Conservation (phyloP, 2,113 vertebrate genomes). For the Diadophis punctatus region DNA sequence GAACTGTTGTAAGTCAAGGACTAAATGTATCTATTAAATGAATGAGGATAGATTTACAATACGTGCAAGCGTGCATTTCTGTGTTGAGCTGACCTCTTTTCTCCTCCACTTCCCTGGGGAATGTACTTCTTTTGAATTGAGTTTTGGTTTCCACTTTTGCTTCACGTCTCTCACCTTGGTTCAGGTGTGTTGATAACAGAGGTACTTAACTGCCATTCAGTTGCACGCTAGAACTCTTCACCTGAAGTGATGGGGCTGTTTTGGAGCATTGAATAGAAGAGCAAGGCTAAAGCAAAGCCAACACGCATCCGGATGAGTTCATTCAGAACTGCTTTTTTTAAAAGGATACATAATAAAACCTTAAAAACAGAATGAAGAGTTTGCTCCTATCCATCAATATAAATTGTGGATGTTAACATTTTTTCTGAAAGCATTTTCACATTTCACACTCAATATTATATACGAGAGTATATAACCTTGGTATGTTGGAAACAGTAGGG, state of each 20-base stretch:
- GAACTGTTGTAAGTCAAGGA: no score
- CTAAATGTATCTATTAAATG: neutral
- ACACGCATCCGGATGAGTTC: neutral
- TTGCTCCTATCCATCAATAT: neutral
- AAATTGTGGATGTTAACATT: neutral
- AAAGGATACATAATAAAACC: neutral
- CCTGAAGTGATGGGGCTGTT: neutral
- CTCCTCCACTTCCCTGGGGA: neutral
- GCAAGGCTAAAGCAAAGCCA: no score
- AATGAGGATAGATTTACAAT: neutral
- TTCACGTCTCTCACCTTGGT: neutral
- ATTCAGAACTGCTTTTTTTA: neutral
- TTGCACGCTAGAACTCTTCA: neutral
- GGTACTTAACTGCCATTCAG: neutral
- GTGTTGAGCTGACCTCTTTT: neutral
- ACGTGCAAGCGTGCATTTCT: neutral
- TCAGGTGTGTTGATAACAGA: neutral
- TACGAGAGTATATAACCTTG: no score
- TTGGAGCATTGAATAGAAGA: neutral
- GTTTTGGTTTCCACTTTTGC: neutral
- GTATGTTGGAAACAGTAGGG: neutral
- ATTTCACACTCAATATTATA: neutral
- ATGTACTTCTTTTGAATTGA: neutral
- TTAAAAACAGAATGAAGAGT: neutral
- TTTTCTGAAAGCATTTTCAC: neutral